These are phyloP conservation scores for Narcine bancroftii DNA, from an alignment of 2,113 vertebrate genomes.

Conservation along the genomic window DNA sequence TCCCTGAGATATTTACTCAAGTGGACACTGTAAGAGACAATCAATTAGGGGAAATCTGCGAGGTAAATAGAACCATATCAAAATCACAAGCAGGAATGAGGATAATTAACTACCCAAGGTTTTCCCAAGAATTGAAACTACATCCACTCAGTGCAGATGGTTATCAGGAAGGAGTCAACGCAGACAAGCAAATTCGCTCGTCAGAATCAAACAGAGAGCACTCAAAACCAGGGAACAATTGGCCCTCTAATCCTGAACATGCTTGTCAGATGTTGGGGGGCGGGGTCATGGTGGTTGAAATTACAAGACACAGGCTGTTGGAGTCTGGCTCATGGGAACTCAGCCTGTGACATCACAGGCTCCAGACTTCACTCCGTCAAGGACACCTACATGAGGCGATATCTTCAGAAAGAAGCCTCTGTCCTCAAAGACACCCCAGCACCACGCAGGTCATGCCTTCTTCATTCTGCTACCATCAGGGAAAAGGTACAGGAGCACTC, in stretches of 20 bases:
- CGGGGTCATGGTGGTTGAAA: too few relatives aligned
- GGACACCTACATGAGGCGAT: too few relatives aligned
- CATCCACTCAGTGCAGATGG: conserved; percentile 1
- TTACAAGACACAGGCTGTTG: too few relatives aligned
- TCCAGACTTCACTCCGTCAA: too few relatives aligned
- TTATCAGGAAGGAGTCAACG: conserved; percentile 12
- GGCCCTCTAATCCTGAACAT: neutral
- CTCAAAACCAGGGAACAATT: neutral
- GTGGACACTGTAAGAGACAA: neutral
- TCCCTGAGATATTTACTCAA: neutral
- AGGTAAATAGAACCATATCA: conserved; percentile 17
- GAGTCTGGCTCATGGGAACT: too few relatives aligned
- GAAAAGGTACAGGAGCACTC: too few relatives aligned
- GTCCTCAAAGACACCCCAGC: too few relatives aligned
- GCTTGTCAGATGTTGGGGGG: conserved; percentile 17
- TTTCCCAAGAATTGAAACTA: neutral
- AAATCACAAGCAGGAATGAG: neutral
- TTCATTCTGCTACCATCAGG: too few relatives aligned
- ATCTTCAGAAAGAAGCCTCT: too few relatives aligned
- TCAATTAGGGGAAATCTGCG: neutral
- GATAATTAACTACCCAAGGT: neutral
- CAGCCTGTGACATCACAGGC: too few relatives aligned
- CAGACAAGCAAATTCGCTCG: neutral
- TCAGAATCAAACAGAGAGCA: neutral
- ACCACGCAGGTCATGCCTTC: too few relatives aligned